A percentile compares a stretch with the other conserved stretches of the same genome.
Conservation (phyloP, 2,113 vertebrate genomes). For the Anseranas semipalmata region DNA sequence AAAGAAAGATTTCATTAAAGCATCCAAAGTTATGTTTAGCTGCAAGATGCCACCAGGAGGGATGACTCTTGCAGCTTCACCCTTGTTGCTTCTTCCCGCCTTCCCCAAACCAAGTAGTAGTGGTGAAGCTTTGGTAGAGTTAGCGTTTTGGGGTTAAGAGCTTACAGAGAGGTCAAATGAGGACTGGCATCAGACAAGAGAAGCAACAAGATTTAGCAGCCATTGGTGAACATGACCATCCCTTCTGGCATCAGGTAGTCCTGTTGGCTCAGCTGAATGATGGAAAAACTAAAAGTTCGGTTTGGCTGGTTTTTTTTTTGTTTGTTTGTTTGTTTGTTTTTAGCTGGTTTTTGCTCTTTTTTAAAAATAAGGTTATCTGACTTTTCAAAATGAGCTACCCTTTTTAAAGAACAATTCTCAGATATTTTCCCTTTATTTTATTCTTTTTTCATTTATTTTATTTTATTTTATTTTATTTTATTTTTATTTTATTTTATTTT, state of each 20-base stretch:
- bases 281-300: not conserved
- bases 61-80: not conserved
- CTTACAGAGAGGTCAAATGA: not conserved
- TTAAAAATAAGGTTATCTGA: not conserved
- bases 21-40: not conserved
- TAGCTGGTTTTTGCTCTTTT: rapidly evolving
- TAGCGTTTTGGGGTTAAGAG: not conserved
- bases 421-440: too few species aligned
- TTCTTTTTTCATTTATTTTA: too few species aligned
- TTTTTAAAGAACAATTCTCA: too few species aligned
- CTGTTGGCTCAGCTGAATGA: not conserved
- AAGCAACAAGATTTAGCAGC: not conserved
- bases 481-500: too few species aligned
- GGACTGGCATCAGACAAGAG: not conserved
- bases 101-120: not conserved
- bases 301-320: rapidly evolving
- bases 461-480: too few species aligned
- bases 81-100: not conserved
- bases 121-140: not conserved
- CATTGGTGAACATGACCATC: not conserved
- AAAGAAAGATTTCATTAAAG: not conserved
- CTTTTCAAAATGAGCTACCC: not conserved
- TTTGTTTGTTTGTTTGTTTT: not conserved
- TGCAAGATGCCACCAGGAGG: not conserved
- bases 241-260: not conserved